Percentiles rank a stretch among this genome's conserved stretches.
Conservation (phyloP, 2,888 invertebrate genomes). For the Oscheius myriophilus region DNA sequence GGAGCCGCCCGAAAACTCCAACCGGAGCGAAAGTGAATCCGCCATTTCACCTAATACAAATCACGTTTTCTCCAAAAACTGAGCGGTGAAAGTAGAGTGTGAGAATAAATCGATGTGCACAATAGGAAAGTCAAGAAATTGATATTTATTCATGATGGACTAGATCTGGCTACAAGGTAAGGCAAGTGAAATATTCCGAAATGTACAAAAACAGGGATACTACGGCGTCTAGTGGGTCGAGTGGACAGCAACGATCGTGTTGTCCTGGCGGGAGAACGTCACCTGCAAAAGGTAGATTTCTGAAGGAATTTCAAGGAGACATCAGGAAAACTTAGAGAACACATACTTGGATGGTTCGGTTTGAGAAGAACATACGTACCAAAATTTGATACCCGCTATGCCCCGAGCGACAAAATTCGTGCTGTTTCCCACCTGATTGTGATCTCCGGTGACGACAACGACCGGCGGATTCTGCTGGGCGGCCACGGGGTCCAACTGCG, state of each 20-base stretch:
- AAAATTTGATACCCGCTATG: no score
- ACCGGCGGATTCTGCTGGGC: not conserved
- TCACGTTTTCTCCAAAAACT: not conserved
- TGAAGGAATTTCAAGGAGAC: not conserved
- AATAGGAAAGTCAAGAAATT: not conserved
- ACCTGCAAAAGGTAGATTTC: not conserved
- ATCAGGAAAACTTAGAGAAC: not conserved
- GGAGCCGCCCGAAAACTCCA: constrained; percentile 57
- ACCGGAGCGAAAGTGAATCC: constrained; percentile 21
- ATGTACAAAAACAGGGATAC: no score
- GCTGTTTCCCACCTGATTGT: constrained; percentile 15
- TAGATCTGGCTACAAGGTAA: no score
- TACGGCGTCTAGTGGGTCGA: no score
- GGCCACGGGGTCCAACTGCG: constrained; percentile 13
- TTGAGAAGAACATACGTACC: no score
- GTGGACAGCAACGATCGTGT: no score
- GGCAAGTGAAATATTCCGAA: no score
- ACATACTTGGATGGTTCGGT: no score
- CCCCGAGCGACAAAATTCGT: no score
- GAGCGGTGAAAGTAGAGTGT: not conserved
- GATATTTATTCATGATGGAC: not conserved
- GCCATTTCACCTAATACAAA: not conserved
- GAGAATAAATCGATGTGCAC: not conserved
- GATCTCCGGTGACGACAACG: constrained; percentile 8
- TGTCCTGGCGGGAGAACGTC: not conserved